These are phyloP conservation scores for Caracal caracal DNA, from an alignment of 2,113 vertebrate species.

Conservation along the genomic window DNA sequence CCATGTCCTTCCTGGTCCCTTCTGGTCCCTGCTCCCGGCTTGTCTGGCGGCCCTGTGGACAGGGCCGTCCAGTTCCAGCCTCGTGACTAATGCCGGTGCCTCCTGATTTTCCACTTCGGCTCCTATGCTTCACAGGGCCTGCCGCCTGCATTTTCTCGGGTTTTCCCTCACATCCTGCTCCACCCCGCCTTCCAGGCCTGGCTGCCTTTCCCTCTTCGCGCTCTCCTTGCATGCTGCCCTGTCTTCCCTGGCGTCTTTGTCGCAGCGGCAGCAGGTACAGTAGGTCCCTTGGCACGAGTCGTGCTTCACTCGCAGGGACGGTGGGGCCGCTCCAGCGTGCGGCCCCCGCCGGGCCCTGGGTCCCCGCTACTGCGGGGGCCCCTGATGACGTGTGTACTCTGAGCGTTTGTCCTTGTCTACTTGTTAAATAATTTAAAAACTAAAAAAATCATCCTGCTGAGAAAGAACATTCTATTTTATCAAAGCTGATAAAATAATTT, in stretches of 20 bases:
- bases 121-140: accelerated
- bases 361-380: no score
- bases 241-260: neutral
- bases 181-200: neutral
- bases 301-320: accelerated
- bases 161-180: neutral
- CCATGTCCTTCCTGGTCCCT: no score
- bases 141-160: neutral
- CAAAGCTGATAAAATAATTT: neutral
- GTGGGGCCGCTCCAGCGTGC: no score
- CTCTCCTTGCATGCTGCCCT: neutral
- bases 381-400: neutral
- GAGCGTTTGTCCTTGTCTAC: neutral
- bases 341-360: neutral
- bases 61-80: neutral
- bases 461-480: neutral
- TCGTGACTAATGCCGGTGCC: accelerated
- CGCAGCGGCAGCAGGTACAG: neutral
- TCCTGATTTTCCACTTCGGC: neutral
- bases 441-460: neutral
- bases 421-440: neutral
- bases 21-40: neutral
- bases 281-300: no score
- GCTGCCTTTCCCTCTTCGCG: no score
- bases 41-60: neutral